Evolutionary conservation across 2,113 vertebrate genomes (phyloP).

Genomic region (Naja naja): DNA sequence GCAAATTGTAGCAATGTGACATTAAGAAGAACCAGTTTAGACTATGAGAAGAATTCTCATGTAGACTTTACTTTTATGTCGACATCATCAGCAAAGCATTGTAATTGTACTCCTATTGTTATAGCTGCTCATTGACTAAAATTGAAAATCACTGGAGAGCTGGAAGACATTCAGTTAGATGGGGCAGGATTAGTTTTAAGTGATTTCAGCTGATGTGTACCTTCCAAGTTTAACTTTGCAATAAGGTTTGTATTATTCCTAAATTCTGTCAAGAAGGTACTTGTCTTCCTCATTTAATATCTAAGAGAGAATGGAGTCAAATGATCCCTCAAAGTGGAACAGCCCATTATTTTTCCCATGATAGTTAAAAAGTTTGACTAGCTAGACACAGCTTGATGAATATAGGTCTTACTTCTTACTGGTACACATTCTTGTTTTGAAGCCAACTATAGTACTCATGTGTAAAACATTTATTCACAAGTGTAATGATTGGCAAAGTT

Average conservation of each 20-base stretch:
- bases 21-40: not conserved
- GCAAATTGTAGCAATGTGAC: not conserved
- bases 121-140: not conserved
- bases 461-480: not conserved
- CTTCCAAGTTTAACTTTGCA: not conserved
- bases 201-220: not conserved
- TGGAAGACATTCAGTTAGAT: not conserved
- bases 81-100: not conserved
- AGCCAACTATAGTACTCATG: not conserved
- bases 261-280: not conserved
- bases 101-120: not conserved
- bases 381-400: not conserved
- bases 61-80: not conserved
- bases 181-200: not conserved
- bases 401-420: not conserved
- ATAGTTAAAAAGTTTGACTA: conserved; percentile 11
- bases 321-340: not conserved
- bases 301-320: not conserved
- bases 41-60: not conserved
- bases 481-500: too few relatives aligned
- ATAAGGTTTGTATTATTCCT: not conserved
- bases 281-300: conserved; percentile 1
- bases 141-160: not conserved
- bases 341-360: not conserved
- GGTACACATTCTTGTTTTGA: not conserved